Percentiles rank a stretch among this genome's conserved stretches.
Evolutionary conservation across 1,140 invertebrate genomes (phyloP).

Genomic region (Agraylea sexmaculata): DNA sequence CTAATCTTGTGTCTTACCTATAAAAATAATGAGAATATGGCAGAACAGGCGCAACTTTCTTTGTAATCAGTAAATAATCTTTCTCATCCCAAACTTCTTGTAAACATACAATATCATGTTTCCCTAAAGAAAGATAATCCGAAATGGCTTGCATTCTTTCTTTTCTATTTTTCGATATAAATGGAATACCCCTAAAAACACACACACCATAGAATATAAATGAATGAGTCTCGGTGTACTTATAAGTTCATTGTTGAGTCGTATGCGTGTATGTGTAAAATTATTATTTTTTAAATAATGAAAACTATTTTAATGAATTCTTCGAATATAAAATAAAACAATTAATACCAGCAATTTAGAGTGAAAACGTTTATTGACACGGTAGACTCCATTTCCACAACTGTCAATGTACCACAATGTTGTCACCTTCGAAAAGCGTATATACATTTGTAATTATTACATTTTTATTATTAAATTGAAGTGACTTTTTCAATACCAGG

Average conservation of each 20-base stretch:
- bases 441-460: no score
- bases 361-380: constrained; percentile 20
- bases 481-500: no score
- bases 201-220: constrained; percentile 14
- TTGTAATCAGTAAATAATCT: constrained; percentile 62
- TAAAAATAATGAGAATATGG: constrained; percentile 89
- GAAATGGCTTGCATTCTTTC: constrained; percentile 71
- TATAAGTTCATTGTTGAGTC: no score
- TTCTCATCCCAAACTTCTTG: constrained; percentile 84
- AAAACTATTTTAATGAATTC: constrained; percentile 1
- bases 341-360: constrained; percentile 18
- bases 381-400: no score
- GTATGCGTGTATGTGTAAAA: no score
- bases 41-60: constrained; percentile 46
- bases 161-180: constrained; percentile 62
- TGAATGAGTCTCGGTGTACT: not conserved
- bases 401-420: no score
- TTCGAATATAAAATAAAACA: constrained; percentile 2
- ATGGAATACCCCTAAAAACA: constrained; percentile 66
- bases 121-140: constrained; percentile 50
- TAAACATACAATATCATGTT: constrained; percentile 81
- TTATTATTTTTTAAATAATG: constrained; percentile 3
- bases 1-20: constrained; percentile 52
- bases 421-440: no score
- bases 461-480: no score